Evolutionary conservation across 2,797 vertebrate species (phyloP).

Genomic region (Xiphophorus birchmanni): DNA sequence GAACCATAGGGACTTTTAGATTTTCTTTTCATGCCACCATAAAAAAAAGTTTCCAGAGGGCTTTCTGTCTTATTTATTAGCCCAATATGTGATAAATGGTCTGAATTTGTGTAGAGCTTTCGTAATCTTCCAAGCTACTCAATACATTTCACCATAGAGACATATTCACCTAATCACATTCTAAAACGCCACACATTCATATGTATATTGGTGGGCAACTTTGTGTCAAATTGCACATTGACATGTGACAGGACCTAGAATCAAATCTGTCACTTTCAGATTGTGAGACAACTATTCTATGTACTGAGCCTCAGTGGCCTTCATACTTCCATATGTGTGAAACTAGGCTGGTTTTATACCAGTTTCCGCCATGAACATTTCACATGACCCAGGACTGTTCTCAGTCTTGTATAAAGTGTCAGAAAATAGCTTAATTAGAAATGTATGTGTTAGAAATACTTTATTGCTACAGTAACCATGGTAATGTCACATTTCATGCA

Average conservation of each 20-base stretch:
- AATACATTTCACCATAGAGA: background rate
- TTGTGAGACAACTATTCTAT: background rate
- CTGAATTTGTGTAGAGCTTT: background rate
- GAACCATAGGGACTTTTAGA: background rate
- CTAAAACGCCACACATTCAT: background rate
- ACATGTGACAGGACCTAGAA: background rate
- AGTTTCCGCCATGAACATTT: background rate
- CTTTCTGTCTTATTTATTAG: background rate
- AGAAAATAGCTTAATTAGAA: background rate
- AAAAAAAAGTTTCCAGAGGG: background rate
- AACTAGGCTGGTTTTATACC: too few species aligned
- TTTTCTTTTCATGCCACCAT: background rate
- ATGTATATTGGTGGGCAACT: background rate
- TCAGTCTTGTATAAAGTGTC: background rate
- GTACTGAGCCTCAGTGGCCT: background rate
- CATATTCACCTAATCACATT: background rate
- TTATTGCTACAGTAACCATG: background rate
- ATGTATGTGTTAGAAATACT: background rate
- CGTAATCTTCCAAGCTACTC: background rate
- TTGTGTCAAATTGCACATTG: background rate
- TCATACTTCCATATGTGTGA: background rate
- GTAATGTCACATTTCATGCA: background rate
- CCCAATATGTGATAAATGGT: background rate
- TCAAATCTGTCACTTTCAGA: background rate
- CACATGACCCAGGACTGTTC: background rate